Percentiles rank a stretch among this genome's conserved stretches.
Evolutionary conservation across 2,797 vertebrate species (phyloP).

Genomic region (Pelochelys cantorii): DNA sequence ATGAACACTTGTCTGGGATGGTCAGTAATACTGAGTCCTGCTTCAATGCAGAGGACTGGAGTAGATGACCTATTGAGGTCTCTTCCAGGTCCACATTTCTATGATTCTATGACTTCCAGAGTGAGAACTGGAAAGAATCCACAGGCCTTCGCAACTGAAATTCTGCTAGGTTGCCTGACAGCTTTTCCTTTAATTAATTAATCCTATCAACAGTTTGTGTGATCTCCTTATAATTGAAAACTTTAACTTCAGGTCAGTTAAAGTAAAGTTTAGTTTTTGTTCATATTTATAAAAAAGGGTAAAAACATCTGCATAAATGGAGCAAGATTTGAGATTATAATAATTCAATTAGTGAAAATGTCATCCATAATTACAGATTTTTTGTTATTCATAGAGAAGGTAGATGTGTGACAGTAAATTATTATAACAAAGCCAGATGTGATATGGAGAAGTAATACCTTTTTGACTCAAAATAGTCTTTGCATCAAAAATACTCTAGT

Average conservation of each 20-base stretch:
- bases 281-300: constrained; percentile 23
- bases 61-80: not conserved
- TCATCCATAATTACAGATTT: not conserved
- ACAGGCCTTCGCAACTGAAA: not conserved
- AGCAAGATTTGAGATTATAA: not conserved
- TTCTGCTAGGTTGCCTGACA: not conserved
- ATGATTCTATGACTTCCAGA: not conserved
- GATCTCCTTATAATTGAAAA: constrained; percentile 31
- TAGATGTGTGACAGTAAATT: not conserved
- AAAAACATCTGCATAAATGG: not conserved
- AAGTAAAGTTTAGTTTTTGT: not conserved
- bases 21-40: not conserved
- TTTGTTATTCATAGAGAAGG: not conserved
- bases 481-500: not conserved
- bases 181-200: not conserved
- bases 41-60: not conserved
- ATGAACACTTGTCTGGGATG: not conserved
- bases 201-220: not conserved
- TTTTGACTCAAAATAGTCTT: not conserved
- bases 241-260: constrained; percentile 15
- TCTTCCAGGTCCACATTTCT: not conserved
- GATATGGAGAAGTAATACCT: not conserved
- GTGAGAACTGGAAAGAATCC: not conserved
- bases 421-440: not conserved
- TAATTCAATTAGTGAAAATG: not conserved